Conservation (phyloP, 1,140 invertebrate genomes). For the Triops longicaudatus region DNA sequence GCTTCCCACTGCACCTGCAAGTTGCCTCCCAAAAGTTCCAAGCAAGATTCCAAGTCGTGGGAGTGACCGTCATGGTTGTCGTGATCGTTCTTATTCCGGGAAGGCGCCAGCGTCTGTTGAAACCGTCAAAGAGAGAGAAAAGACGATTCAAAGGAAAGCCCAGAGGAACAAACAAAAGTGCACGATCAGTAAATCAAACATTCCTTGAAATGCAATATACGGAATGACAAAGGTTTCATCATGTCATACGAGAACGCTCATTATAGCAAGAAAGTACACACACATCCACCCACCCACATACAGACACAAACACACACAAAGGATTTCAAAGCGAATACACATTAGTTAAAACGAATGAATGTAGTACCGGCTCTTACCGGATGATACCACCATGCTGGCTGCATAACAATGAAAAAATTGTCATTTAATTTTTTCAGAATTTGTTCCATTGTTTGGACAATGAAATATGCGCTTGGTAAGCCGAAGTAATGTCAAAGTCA, state of each 20-base stretch:
- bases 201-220: constrained; percentile 21
- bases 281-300: constrained; percentile 23
- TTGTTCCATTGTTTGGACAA: neutral
- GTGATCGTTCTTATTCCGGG: neutral
- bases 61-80: constrained; percentile 23
- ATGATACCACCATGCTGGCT: constrained; percentile 83
- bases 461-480: neutral
- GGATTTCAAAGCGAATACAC: neutral
- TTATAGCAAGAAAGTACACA: constrained; percentile 22
- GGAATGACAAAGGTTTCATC: constrained; percentile 19
- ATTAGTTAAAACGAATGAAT: constrained; percentile 20
- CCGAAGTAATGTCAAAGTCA: neutral
- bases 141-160: neutral
- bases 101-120: neutral
- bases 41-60: constrained; percentile 56
- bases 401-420: neutral
- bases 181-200: constrained; percentile 17
- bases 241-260: neutral
- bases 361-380: constrained; percentile 53
- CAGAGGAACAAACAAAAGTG: constrained; percentile 12
- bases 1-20: constrained; percentile 73
- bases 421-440: neutral
- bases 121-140: neutral
- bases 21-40: constrained; percentile 64
- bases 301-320: constrained; percentile 27